A percentile compares a stretch with the other conserved stretches of the same genome.
These are phyloP conservation scores for Pelecanoides urinatrix DNA, from an alignment of 2,113 vertebrate species.

Conservation along the genomic window DNA sequence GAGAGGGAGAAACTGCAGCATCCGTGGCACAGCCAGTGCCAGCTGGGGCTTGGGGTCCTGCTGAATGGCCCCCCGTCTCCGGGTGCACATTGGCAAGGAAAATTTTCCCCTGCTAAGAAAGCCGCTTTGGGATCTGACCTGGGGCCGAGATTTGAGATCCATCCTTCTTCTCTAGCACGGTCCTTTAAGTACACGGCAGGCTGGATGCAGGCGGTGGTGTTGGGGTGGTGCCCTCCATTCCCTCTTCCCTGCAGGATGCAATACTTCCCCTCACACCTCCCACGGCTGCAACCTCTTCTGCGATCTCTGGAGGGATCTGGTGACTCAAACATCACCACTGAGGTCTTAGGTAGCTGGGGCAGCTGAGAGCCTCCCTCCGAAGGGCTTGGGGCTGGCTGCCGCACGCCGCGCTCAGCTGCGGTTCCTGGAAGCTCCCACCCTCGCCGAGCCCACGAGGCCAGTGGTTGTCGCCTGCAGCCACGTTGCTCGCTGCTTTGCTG, in stretches of 20 bases:
- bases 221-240: background rate
- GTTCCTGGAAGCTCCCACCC: background rate
- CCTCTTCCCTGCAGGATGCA: background rate
- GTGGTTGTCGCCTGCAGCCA: background rate
- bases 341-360: background rate
- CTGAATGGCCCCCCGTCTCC: background rate
- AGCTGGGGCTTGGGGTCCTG: background rate
- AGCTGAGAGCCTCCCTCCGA: background rate
- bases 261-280: background rate
- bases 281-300: background rate
- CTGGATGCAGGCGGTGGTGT: background rate
- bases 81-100: background rate
- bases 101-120: background rate
- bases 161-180: background rate
- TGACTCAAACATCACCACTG: background rate
- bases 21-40: background rate
- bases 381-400: background rate
- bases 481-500: background rate
- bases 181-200: background rate
- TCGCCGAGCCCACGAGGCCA: background rate
- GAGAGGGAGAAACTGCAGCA: background rate
- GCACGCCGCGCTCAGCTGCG: fast-evolving
- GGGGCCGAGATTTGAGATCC: background rate
- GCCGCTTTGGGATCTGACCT: background rate
- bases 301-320: background rate